phyloP scores from a whole-genome alignment of 2,113 vertebrate genomes.

The Ophthalmolycus amberensis region DNA sequence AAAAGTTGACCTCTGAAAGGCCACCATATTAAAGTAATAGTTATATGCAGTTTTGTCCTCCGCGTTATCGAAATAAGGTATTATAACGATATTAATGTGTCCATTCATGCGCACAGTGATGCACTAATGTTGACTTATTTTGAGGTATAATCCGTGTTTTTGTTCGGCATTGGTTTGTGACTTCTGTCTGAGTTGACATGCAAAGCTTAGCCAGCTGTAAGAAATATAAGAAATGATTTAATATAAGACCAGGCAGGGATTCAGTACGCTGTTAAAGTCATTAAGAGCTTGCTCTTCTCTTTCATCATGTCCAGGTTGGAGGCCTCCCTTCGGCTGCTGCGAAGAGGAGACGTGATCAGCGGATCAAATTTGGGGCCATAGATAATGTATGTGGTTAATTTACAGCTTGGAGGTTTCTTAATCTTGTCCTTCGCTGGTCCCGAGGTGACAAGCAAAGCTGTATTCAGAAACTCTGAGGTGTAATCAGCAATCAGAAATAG shows the following conservation, averaged over 20 bases:
- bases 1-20: conserved; percentile 51
- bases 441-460: conserved; percentile 56
- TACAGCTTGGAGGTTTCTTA: conserved; percentile 65
- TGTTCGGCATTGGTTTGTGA: conserved; percentile 41
- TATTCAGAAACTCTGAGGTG: conserved; percentile 70
- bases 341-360: conserved; percentile 60
- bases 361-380: conserved; percentile 50
- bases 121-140: conserved; percentile 24
- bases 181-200: conserved; percentile 60
- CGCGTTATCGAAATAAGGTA: conserved; percentile 20
- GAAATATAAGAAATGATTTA: conserved; percentile 77
- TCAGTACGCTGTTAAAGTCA: conserved; percentile 76
- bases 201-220: conserved; percentile 64
- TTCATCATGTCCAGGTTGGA: conserved; percentile 73
- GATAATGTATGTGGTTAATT: conserved; percentile 77
- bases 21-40: neutral
- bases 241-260: conserved; percentile 66
- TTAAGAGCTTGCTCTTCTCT: conserved; percentile 70
- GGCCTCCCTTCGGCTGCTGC: conserved; percentile 52
- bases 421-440: conserved; percentile 57
- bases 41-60: conserved; percentile 38
- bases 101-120: conserved; percentile 31
- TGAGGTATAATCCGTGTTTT: conserved; percentile 48
- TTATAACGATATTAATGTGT: conserved; percentile 36
- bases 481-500: conserved; percentile 80